phyloP scores from a whole-genome alignment of 2,797 vertebrate species.

The Labroides dimidiatus region DNA sequence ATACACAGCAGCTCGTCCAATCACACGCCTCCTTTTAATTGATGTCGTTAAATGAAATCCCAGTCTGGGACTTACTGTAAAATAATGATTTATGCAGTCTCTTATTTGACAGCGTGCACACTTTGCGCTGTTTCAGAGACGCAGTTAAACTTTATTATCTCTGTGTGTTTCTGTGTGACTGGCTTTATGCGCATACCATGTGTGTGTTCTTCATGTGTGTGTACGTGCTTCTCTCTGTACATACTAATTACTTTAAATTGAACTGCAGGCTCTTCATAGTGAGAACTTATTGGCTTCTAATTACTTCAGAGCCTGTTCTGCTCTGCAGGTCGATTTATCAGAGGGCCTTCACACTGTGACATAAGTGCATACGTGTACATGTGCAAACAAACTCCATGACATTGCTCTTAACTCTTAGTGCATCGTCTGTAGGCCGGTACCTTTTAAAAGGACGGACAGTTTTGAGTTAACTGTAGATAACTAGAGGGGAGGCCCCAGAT shows the following conservation, averaged over 20 bases:
- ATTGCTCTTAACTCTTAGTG: not conserved
- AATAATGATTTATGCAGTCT: slow-evolving; percentile 33
- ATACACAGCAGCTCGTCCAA: not conserved
- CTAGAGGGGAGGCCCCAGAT: no score
- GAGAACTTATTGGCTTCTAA: slow-evolving; percentile 51
- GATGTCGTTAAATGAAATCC: slow-evolving; percentile 44
- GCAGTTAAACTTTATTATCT: slow-evolving; percentile 59
- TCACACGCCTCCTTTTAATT: slow-evolving; percentile 13
- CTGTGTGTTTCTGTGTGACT: slow-evolving; percentile 5
- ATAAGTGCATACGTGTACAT: not conserved
- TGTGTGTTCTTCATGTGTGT: slow-evolving; percentile 6
- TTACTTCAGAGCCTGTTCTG: slow-evolving; percentile 22
- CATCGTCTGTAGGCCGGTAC: not conserved
- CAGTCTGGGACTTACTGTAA: slow-evolving; percentile 31
- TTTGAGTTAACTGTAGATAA: not conserved
- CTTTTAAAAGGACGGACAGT: not conserved
- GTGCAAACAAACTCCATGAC: not conserved
- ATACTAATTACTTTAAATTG: slow-evolving; percentile 59
- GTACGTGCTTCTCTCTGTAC: slow-evolving; percentile 5
- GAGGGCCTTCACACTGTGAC: slow-evolving; percentile 1
- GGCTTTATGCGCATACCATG: not conserved
- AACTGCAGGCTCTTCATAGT: slow-evolving; percentile 36
- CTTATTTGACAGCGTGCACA: slow-evolving; percentile 39
- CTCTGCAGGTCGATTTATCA: not conserved
- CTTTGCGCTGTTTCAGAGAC: slow-evolving; percentile 33